Base-by-base conservation (phyloP, 2,888 invertebrate genomes). In the Cephus pygmeus region DNA sequence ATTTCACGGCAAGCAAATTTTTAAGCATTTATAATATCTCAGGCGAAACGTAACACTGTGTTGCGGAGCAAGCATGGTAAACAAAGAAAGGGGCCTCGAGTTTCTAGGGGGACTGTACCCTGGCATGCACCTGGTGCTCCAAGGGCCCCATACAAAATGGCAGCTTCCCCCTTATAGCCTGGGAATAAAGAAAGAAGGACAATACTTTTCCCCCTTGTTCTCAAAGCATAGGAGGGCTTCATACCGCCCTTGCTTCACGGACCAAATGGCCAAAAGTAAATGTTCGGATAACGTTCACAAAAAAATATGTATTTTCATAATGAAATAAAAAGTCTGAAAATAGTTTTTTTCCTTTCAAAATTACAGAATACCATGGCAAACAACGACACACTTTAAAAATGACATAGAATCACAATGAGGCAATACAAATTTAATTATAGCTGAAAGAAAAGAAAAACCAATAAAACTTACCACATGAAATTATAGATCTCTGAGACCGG, bases 401-500 rank as follows among this genome's bases (percentile, higher is more conserved):
- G 9, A 23, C 23, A 56, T 56, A 56, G 56, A 56, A 56, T 56
- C 9, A 56, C 23, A 56, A 23, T 23, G 23, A 2, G 23, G 56
- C 23, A 23, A 23, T 71, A 31, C 12, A 71, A 71, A 71, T 31
- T 15, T 71, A 71, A 71, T 30, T 71, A 71, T 31, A 71, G 56
- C 31, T 12, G 35, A 30, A 33, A 73, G 69, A 75, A 71, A 34
- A 69, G 73, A 75, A 75, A 73, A 79, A 81, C 69, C 35, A 56
- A 56, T 56, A 69, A 80, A 82, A 93, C 96, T 94, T 92, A 97
- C 96, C 98, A 99, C 97, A 99, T 98, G 90, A 99, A 99, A 91
- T 97, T 98, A 92, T 99, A 99, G 86, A 99, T 99, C 93, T 99
- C 99, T 15, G 98, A 98, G 68, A 99, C 99, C 4, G 99, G 99